Percentiles rank a stretch among this genome's conserved stretches.
Conservation (phyloP, 2,113 vertebrate species). For the Eulacestoma nigropectus region DNA sequence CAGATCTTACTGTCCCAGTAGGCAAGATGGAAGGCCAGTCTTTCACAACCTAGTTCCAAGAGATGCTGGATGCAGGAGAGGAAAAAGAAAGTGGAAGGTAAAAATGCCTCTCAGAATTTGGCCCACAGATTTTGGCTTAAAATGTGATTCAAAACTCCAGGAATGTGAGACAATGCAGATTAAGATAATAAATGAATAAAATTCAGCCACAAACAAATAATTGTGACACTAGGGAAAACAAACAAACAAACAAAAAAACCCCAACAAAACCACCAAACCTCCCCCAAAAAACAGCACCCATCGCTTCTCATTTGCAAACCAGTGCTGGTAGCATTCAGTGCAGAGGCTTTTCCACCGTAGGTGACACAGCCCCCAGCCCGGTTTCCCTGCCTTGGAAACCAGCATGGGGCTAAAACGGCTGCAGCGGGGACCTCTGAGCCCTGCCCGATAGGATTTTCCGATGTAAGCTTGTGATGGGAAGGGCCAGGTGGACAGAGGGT, state of each 20-base stretch:
- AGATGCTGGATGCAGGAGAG: neutral
- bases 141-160: neutral
- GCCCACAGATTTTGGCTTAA: neutral
- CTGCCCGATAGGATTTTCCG: neutral
- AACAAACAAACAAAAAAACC: too few relatives aligned
- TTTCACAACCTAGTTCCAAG: neutral
- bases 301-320: neutral
- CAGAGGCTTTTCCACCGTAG: neutral
- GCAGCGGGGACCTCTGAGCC: neutral
- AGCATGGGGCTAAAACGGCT: neutral
- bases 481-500: too few relatives aligned
- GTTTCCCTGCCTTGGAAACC: neutral
- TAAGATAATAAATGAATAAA: neutral
- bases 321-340: fast-evolving
- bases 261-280: too few relatives aligned
- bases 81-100: neutral
- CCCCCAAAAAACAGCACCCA: neutral
- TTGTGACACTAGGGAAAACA: fast-evolving
- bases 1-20: neutral
- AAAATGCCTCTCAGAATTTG: neutral
- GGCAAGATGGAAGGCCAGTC: slow-evolving; percentile 18
- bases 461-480: neutral
- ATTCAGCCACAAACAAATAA: neutral
- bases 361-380: neutral
- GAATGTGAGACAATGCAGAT: neutral